Percentiles rank a stretch among this genome's conserved stretches.
Conservation (phyloP, 1,140 invertebrate species). For the Heliconius hermathena region DNA sequence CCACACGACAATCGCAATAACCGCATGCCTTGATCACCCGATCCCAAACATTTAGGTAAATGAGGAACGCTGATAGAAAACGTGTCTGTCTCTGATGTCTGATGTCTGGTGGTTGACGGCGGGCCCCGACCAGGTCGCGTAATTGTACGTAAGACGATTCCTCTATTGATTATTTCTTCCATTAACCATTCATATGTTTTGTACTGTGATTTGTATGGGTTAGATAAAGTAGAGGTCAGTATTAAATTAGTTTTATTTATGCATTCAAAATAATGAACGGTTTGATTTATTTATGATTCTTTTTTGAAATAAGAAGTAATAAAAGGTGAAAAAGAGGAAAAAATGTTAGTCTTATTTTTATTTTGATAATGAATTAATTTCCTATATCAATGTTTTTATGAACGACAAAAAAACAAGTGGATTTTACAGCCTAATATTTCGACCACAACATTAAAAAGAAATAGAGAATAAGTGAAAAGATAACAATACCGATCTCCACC, state of each 20-base stretch:
- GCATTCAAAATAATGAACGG: too few relatives aligned
- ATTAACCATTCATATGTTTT: not conserved
- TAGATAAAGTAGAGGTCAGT: not conserved
- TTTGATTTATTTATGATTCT: too few relatives aligned
- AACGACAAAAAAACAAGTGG: too few relatives aligned
- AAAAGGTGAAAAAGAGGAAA: too few relatives aligned
- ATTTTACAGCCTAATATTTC: too few relatives aligned
- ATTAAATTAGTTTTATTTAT: too few relatives aligned
- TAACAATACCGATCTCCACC: too few relatives aligned
- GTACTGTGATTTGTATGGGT: not conserved
- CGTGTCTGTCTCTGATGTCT: slow-evolving; percentile 29
- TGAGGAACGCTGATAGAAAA: slow-evolving; percentile 37
- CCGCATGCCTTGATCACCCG: slow-evolving; percentile 28
- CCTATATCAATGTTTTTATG: too few relatives aligned
- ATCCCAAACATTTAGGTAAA: slow-evolving; percentile 37
- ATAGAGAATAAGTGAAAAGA: too few relatives aligned
- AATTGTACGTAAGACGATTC: slow-evolving; percentile 15
- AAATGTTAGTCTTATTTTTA: not conserved
- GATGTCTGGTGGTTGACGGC: not conserved
- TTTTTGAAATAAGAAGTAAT: too few relatives aligned
- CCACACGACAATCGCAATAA: slow-evolving; percentile 2
- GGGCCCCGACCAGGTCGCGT: not conserved
- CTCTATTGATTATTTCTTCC: not conserved
- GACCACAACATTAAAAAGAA: too few relatives aligned
- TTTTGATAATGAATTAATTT: too few relatives aligned